A percentile compares a stretch with the other conserved stretches of the same genome.
Evolutionary conservation across 1,140 invertebrate genomes (phyloP).

Genomic region (Acromyrmex heyeri): DNA sequence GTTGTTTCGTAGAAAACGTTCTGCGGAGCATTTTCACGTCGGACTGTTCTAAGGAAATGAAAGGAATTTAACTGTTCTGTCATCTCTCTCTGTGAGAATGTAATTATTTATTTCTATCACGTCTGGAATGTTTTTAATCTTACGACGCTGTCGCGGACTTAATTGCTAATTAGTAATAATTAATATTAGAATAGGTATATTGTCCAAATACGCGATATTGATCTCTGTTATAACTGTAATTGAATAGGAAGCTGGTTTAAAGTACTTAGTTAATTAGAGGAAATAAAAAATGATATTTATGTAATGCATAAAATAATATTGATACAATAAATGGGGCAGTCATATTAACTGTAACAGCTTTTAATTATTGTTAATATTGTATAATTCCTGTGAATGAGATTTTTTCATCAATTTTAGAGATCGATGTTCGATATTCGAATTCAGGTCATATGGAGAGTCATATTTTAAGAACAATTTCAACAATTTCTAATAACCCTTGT

Average conservation of each 20-base stretch:
- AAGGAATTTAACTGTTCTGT: slow-evolving; percentile 32
- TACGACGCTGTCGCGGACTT: background rate
- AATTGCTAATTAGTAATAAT: slow-evolving; percentile 25
- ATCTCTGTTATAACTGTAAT: background rate
- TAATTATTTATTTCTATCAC: background rate
- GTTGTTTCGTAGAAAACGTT: slow-evolving; percentile 13
- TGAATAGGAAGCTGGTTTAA: background rate
- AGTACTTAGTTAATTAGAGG: background rate
- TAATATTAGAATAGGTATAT: background rate
- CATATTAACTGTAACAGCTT: background rate
- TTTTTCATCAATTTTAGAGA: slow-evolving; percentile 8
- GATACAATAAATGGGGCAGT: background rate
- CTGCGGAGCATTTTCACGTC: slow-evolving; percentile 18
- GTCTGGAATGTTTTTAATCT: slow-evolving; percentile 14
- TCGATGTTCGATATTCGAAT: background rate
- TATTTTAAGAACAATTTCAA: background rate
- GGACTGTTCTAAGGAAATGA: slow-evolving; percentile 21
- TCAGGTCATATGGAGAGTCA: background rate
- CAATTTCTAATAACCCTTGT: background rate
- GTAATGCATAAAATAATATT: background rate
- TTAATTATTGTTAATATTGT: slow-evolving; percentile 1
- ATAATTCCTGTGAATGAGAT: background rate
- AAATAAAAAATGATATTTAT: slow-evolving; percentile 11
- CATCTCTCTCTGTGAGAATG: no score
- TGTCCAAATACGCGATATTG: background rate